Conservation (phyloP, 2,113 vertebrate genomes). For the Eptesicus fuscus region DNA sequence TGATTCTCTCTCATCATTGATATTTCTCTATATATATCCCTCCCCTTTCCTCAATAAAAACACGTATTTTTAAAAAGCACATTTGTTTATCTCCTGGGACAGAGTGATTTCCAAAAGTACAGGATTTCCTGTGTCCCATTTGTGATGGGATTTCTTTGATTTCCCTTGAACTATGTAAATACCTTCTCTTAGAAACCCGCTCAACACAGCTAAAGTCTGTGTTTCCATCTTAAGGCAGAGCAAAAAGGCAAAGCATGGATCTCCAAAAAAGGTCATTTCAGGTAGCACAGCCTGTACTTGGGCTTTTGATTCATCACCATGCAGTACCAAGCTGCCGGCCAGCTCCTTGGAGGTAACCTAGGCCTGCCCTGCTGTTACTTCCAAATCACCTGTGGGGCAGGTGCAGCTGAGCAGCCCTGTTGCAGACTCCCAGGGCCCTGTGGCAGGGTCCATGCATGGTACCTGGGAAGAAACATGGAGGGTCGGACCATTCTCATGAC, state of each 20-base stretch:
- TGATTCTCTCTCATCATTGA: too few species aligned
- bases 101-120: not conserved
- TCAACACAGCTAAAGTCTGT: not conserved
- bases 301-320: not conserved
- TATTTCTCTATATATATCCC: too few species aligned
- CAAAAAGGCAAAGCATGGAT: not conserved
- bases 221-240: not conserved
- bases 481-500: accelerated
- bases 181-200: not conserved
- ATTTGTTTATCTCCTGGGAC: not conserved
- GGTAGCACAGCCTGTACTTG: not conserved
- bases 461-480: not conserved
- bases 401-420: not conserved
- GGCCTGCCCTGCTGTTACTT: not conserved
- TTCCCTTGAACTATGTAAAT: conserved; percentile 32
- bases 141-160: conserved; percentile 39
- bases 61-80: too few species aligned
- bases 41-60: too few species aligned
- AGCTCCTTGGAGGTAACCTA: not conserved
- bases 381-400: not conserved
- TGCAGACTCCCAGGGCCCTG: not conserved
- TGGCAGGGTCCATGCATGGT: accelerated
- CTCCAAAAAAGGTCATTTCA: not conserved
- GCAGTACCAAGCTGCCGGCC: not conserved
- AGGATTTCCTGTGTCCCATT: not conserved